These are phyloP conservation scores for Camponotus pennsylvanicus DNA, from an alignment of 1,140 invertebrate species.

Conservation along the genomic window DNA sequence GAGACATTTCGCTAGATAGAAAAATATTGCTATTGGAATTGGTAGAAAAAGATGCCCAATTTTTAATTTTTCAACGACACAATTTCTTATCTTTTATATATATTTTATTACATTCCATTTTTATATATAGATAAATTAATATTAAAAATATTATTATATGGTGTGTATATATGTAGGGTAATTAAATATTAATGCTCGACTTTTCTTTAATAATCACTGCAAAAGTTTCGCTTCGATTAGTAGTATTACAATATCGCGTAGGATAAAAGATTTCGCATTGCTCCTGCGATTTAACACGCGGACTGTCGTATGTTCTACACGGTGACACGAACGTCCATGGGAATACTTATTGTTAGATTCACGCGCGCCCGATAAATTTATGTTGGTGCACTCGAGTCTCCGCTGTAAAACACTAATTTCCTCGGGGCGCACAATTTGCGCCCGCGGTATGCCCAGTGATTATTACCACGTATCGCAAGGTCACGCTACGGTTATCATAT, in stretches of 20 bases:
- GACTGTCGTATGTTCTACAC: constrained; percentile 1
- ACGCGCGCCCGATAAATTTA: constrained; percentile 56
- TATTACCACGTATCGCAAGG: constrained; percentile 48
- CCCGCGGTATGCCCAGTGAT: constrained; percentile 46
- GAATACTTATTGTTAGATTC: constrained; percentile 43
- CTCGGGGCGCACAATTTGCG: constrained; percentile 57
- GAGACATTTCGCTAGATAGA: background rate
- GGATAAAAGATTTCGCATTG: constrained; percentile 19
- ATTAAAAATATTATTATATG: background rate
- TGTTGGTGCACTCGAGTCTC: constrained; percentile 24
- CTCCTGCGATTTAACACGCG: constrained; percentile 35
- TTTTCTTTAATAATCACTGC: background rate
- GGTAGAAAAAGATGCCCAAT: background rate
- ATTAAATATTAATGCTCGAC: constrained; percentile 2
- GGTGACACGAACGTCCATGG: constrained; percentile 26
- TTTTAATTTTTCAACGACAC: background rate
- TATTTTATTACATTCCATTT: background rate
- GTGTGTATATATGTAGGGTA: too few species aligned
- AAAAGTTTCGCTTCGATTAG: background rate
- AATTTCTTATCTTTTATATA: too few species aligned
- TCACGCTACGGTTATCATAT: constrained; percentile 60
- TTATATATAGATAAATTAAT: background rate
- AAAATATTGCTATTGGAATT: too few species aligned
- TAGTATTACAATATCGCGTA: background rate
- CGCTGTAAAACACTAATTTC: constrained; percentile 55